Conservation (phyloP, 1,140 invertebrate species). For the Babylonia areolata region DNA sequence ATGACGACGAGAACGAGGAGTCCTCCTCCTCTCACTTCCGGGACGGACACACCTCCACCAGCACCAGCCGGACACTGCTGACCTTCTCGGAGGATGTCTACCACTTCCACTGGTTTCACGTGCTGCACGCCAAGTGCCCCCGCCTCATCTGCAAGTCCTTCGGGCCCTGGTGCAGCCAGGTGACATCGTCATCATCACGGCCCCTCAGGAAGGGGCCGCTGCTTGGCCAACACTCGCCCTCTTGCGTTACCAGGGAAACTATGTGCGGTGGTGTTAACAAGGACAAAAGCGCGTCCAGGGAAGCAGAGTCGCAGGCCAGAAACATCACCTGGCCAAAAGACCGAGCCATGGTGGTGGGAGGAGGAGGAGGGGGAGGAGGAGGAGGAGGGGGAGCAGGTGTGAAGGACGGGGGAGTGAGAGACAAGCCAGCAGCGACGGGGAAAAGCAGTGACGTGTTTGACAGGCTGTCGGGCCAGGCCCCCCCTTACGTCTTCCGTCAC, state of each 20-base stretch:
- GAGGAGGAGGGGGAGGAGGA: background rate
- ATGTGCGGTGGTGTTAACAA: background rate
- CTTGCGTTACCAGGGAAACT: background rate
- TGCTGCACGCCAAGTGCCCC: background rate
- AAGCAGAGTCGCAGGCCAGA: background rate
- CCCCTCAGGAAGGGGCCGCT: background rate
- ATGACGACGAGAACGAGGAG: no score
- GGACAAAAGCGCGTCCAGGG: background rate
- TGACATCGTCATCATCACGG: background rate
- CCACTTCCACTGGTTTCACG: background rate
- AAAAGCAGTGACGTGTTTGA: constrained; percentile 6
- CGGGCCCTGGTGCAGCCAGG: background rate
- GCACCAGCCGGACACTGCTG: background rate
- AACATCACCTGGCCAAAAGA: background rate
- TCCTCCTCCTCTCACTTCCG: background rate
- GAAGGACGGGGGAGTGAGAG: background rate
- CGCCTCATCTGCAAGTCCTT: background rate
- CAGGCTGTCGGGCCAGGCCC: background rate
- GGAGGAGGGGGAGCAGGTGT: background rate
- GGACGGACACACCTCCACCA: background rate
- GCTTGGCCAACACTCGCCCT: background rate
- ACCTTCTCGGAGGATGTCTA: background rate
- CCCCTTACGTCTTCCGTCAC: constrained; percentile 3
- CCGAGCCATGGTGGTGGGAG: background rate
- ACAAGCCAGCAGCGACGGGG: no score